phyloP scores from a whole-genome alignment of 1,140 invertebrate species.

The Stegodyphus dumicola region DNA sequence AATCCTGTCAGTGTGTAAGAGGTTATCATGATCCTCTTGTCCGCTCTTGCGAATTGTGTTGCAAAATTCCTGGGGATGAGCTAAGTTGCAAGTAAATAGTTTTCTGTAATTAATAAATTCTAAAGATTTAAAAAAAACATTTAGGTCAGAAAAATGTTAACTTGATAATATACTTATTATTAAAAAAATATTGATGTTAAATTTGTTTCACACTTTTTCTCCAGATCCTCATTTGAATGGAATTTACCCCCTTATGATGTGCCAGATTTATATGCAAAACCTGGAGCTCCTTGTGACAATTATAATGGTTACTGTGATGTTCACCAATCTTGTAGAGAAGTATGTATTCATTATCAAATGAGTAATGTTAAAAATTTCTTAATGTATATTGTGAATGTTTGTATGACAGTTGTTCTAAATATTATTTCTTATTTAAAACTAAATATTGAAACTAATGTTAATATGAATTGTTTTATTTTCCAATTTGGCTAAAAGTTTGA shows the following conservation, averaged over 20 bases:
- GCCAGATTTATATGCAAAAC: constrained; percentile 89
- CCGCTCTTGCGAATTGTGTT: constrained; percentile 90
- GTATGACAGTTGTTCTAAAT: too few relatives aligned
- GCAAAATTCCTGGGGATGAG: constrained; percentile 85
- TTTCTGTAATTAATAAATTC: background rate
- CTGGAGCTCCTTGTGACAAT: constrained; percentile 89
- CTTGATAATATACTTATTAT: background rate
- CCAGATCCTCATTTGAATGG: constrained; percentile 90
- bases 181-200: background rate
- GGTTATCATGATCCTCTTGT: constrained; percentile 80
- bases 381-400: too few relatives aligned
- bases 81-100: constrained; percentile 75
- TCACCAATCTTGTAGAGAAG: constrained; percentile 95
- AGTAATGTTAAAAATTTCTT: too few relatives aligned
- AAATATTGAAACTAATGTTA: too few relatives aligned
- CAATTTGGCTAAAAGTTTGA: too few relatives aligned
- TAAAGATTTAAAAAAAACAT: too few relatives aligned
- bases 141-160: too few relatives aligned
- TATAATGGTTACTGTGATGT: constrained; percentile 99
- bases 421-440: too few relatives aligned
- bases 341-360: constrained; percentile 70
- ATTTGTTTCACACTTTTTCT: constrained; percentile 64
- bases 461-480: too few relatives aligned
- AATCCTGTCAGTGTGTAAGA: constrained; percentile 91
- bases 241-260: constrained; percentile 88